Base-by-base conservation (phyloP, 92 coral and sea anemone genomes). In the Porites rus region DNA sequence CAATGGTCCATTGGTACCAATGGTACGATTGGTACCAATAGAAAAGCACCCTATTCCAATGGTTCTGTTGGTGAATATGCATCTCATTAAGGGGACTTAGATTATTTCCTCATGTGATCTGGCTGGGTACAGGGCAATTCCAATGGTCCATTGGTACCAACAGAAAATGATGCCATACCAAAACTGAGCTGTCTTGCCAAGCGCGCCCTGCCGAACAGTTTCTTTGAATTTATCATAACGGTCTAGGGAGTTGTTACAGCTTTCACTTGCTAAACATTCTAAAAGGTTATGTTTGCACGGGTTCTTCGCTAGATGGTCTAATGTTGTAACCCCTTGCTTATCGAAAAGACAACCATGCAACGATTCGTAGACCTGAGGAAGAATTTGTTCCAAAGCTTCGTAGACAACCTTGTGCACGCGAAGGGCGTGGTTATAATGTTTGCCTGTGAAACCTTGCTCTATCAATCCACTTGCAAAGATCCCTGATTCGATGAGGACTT, bases 151-250 rank as follows among this genome's bases (percentile, higher is more conserved):
- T 22, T 22, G 24, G 24, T 22, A 22, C 24, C 24, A 22, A 22
- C 24, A 22, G 24, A 22, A 22, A 22, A 22, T 22, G 24, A 22
- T 22, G 24, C 24, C 24, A 22, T 22, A 22, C 24, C 88, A 84
- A 76, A 84, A 84, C 76, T 84, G 88, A 28, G 84, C 88, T 69
- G n/a, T n/a, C n/a, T n/a, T n/a, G n/a, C n/a, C n/a, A n/a, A n/a
- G n/a, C n/a, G n/a, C n/a, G n/a, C n/a, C 78, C 62, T 76, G 61
- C 73, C 85, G 74, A 50, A 76, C 82, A 53, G 58, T 53, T 53
- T 53, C 58, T 53, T 53, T 53, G 58, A 53, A 5, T 54, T 54
- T 4, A 54, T 52, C 74, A 54, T 76, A 76, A 21, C 63, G 71
- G 63, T 62, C 74, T 59, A 76, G 51, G 73, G 54, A 84, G 25